Evolutionary conservation across 64 coral and sea anemone species (phyloP), one percentile per base, ranked within the genome.

Genomic region (Stichodactyla mertensii): DNA sequence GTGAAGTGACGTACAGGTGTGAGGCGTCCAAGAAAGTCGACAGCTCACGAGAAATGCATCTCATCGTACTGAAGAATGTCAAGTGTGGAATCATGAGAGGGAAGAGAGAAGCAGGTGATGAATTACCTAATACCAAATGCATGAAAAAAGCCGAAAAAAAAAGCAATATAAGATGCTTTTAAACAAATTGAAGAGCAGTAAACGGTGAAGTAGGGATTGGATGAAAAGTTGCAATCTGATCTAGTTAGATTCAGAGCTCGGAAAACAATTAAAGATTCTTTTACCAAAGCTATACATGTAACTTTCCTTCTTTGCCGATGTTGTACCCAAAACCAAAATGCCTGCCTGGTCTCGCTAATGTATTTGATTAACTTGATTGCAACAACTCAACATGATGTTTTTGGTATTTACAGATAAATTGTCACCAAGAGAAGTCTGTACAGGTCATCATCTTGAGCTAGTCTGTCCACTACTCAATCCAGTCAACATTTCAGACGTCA

Each of bases 31-130:
- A 81, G 19, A 81, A 81, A n/a, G 78, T 81, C 16, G 18, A 53
- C 31, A 81, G 78, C 19, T 51, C 78, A 81, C 78, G 78, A 53
- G 78, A 81, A 81, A 81, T 52, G 53, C 78, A 81, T 16, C 14
- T 81, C 4, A 11, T 81, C 22, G 53, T 81, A 12, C 6, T 81
- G 15, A 81, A 81, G 53, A 81, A 81, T 11, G 51, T 81, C 78
- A 81, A 81, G 51, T 81, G 78, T 74, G 24, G 22, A 26, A 10
- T 26, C 24, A 26, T 74, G 69, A 74, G 3, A 64, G 61, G 61
- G 16, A 64, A 18, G 16, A 16, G 19, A 18, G 61, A 16, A 64
- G 61, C 14, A 16, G 19, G 61, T 5, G 16, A 64, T 0, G 61
- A 13, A 64, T 18, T 5, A 66, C 8, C 19, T n/a, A 13, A 61